Evolutionary conservation across 1,140 invertebrate genomes (phyloP), one percentile per base, ranked within the genome.

Genomic region (Theocolax elegans): DNA sequence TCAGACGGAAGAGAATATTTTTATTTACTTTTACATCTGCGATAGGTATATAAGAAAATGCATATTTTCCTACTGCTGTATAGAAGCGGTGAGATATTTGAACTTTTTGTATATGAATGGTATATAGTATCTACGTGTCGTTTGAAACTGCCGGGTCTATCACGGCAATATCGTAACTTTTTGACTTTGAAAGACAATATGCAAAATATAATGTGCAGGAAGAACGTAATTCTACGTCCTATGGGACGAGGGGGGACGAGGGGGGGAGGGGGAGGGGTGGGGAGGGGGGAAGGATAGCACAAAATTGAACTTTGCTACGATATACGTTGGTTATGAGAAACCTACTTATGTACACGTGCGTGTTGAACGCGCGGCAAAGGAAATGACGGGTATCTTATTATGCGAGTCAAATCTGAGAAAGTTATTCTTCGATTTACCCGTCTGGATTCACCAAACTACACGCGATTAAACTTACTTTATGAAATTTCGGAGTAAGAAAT

Each of bases 131-230:
- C 4, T 35, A 35, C 31, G 31, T 35, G 10, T 4, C 25, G 25
- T 10, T 46, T 21, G 58, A 46, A 46, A 46, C 40, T 44, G 58
- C 10, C 21, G 23, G 27, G 29, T 29, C 58, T 46, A 27, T 46
- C 58, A 29, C n/a, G 40, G 58, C 60, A 63, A 49, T 49, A 49
- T 49, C 44, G 44, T 49, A 49, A 49, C 44, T 19, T 56, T 44
- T 7, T 25, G 25, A 56, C n/a, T 66, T 54, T 56, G 51, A 56
- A 13, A 56, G 63, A 54, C 64, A 66, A 66, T 56, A 66, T 66
- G 64, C 27, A 56, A 66, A 56, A 66, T 66, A 56, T 66, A 66
- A 66, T 66, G 40, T 3, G 13, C 10, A 19, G 53, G 40, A 23
- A 40, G 25, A 66, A 23, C 21, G 40, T 53, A 56, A 66, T 56